Conservation (phyloP, 2,113 vertebrate genomes). For the Phaethon lepturus region DNA sequence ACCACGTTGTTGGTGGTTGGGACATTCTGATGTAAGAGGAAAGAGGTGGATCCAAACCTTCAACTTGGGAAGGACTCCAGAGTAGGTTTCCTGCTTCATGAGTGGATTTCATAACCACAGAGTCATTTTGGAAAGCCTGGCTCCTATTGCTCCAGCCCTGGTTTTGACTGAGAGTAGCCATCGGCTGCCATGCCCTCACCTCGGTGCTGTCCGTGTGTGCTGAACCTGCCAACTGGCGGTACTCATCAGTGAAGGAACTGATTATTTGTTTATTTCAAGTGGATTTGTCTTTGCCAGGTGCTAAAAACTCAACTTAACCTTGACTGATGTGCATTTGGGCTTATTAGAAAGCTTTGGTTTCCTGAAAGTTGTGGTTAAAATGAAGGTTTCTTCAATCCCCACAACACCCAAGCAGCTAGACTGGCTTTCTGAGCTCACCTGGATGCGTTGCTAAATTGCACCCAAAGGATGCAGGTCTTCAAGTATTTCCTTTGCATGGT, state of each 20-base stretch:
- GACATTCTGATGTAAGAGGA: not conserved
- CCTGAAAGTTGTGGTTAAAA: not conserved
- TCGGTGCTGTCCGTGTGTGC: accelerated
- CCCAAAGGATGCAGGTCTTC: accelerated
- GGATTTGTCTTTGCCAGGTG: not conserved
- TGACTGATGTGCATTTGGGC: not conserved
- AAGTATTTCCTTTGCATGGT: not conserved
- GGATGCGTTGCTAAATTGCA: not conserved
- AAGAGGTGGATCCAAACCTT: not conserved
- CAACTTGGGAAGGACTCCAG: not conserved
- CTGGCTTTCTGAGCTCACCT: not conserved
- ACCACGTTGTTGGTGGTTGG: accelerated
- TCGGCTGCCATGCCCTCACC: not conserved
- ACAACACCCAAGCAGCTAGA: not conserved
- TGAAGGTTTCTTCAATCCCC: not conserved
- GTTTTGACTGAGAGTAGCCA: not conserved
- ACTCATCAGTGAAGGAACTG: not conserved
- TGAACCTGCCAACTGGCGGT: not conserved
- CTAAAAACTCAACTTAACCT: not conserved
- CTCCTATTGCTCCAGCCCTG: not conserved
- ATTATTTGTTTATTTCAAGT: not conserved
- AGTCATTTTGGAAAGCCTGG: not conserved
- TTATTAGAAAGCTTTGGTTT: not conserved
- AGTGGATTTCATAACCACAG: not conserved
- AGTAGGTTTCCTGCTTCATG: not conserved